phyloP scores from a whole-genome alignment of 2,113 vertebrate genomes.

The Formicarius rufipectus region DNA sequence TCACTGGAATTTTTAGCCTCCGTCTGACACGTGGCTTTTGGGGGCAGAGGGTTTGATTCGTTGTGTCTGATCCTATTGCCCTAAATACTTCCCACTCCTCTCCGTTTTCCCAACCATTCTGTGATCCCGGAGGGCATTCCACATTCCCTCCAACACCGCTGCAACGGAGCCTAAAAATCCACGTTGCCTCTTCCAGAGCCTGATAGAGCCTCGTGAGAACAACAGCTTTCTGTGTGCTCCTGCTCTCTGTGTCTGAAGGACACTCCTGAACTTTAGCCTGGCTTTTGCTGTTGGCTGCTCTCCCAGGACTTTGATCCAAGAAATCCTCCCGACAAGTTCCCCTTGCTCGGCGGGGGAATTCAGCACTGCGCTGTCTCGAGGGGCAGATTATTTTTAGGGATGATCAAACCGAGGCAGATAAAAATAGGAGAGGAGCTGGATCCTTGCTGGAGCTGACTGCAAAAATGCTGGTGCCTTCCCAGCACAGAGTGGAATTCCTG shows the following conservation, averaged over 20 bases:
- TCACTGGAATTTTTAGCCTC: background rate
- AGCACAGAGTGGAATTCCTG: background rate
- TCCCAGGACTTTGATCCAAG: background rate
- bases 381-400: conserved; percentile 59
- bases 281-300: background rate
- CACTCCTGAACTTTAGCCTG: conserved; percentile 12
- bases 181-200: background rate
- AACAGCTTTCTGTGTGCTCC: background rate
- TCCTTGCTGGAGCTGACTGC: background rate
- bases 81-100: background rate
- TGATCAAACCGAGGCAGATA: conserved; percentile 52
- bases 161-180: background rate
- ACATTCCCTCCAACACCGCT: background rate
- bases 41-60: background rate
- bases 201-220: background rate
- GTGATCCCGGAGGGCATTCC: background rate
- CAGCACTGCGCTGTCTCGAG: background rate
- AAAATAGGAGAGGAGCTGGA: conserved; percentile 40
- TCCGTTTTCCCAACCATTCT: background rate
- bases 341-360: background rate
- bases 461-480: background rate
- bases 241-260: background rate
- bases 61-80: background rate
- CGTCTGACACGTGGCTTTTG: background rate
- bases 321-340: background rate